A percentile compares a stretch with the other conserved stretches of the same genome.
phyloP scores from a whole-genome alignment of 2,113 vertebrate species.

The Pangasianodon gigas region DNA sequence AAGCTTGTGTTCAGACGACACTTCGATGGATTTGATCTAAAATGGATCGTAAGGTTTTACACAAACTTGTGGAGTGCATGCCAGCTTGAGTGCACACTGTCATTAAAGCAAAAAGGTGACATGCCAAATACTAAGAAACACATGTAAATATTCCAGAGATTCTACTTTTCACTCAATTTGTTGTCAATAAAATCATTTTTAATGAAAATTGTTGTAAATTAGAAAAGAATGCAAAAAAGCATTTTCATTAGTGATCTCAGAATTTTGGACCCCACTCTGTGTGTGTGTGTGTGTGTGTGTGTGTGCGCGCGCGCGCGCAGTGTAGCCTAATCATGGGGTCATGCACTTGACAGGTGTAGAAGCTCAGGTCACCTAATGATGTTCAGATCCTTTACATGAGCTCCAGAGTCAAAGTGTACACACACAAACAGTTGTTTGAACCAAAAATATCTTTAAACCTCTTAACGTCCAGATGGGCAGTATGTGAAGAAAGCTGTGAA shows the following conservation, averaged over 20 bases:
- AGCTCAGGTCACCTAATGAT: not conserved
- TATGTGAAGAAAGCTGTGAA: slow-evolving; percentile 44
- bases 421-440: slow-evolving; percentile 36
- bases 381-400: not conserved
- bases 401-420: not conserved
- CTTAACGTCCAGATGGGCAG: slow-evolving; percentile 16
- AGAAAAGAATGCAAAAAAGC: not conserved
- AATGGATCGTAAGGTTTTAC: not conserved
- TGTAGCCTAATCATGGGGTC: not conserved
- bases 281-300: not conserved
- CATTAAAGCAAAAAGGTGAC: not conserved
- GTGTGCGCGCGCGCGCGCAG: too few relatives aligned
- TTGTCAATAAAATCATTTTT: not conserved
- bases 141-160: not conserved
- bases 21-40: not conserved
- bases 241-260: not conserved
- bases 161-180: not conserved
- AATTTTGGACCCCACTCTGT: too few relatives aligned
- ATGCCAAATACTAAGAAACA: not conserved
- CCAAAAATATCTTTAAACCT: slow-evolving; percentile 41
- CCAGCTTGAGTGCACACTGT: not conserved
- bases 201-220: not conserved
- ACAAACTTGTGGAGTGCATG: not conserved
- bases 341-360: slow-evolving; percentile 4
- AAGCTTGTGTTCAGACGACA: not conserved